phyloP scores from a whole-genome alignment of 2,888 invertebrate genomes.

The Caenorhabditis panamensis region DNA sequence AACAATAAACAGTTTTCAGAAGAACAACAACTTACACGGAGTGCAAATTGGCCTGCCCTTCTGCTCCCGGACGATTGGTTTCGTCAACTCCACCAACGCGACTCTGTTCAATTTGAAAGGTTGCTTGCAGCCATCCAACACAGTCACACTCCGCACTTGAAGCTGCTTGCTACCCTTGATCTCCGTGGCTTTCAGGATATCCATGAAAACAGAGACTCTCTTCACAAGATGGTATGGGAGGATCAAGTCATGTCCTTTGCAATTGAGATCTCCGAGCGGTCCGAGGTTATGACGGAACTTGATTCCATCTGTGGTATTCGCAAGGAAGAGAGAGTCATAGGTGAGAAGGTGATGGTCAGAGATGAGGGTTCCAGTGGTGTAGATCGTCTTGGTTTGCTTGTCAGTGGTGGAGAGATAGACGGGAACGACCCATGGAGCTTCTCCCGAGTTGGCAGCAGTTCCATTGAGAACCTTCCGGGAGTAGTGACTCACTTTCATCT shows the following conservation, averaged over 20 bases:
- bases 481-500: constrained; percentile 20
- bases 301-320: constrained; percentile 21
- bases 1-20: too few species aligned
- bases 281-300: constrained; percentile 4
- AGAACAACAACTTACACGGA: neutral
- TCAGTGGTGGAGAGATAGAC: constrained; percentile 24
- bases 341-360: constrained; percentile 28
- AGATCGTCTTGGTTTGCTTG: neutral
- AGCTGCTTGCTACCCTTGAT: neutral
- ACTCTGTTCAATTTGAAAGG: constrained; percentile 1
- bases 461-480: constrained; percentile 39
- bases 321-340: constrained; percentile 26
- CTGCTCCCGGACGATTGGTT: neutral
- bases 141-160: neutral
- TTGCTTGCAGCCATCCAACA: constrained; percentile 17
- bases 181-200: constrained; percentile 1
- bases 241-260: constrained; percentile 12
- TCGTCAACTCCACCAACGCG: constrained; percentile 15
- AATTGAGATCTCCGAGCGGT: neutral
- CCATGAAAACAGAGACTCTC: constrained; percentile 3
- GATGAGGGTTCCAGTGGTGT: constrained; percentile 32
- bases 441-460: constrained; percentile 3
- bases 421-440: constrained; percentile 31
- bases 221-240: neutral
- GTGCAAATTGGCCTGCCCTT: constrained; percentile 17